Base-by-base conservation (phyloP, 2,888 invertebrate genomes). In the Acleris emargana region DNA sequence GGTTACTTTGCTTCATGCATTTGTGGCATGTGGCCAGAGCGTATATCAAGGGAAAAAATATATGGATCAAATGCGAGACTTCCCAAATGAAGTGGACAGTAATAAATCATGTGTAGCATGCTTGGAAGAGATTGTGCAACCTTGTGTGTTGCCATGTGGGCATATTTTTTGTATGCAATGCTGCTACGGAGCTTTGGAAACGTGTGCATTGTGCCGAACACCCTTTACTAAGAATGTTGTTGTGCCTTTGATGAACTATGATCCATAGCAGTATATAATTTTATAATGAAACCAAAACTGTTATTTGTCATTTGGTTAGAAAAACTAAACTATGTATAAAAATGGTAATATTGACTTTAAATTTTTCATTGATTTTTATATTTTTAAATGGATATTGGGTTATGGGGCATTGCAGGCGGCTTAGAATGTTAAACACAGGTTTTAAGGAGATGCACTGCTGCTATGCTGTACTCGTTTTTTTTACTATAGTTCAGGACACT, bases 141-240 rank as follows among this genome's bases (percentile, higher is more conserved):
- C 93, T 0, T 93, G 92, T 80, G 91, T 87, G 0, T 71, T 93
- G 25, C 89, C 85, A 1, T 93, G 93, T 68, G 93, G 93, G 0
- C 93, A 93, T 78, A 77, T 92, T 53, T 92, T 93, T 67, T 93
- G 93, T 69, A 79, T 91, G 74, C 80, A 88, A 28, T 93, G 93
- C 67, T 85, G 87, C 42, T 92, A 91, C 68, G 87, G 92, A 5
- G 78, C 82, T 2, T 71, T 91, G 32, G 88, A 91, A 60, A 86
- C 69, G 22, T 93, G 93, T 80, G 89, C 91, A 6, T 74, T 93
- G 53, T 93, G 93, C 69, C 74, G 93, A 1, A 84, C 89, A 55
- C 86, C 89, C 2, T 93, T 91, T 73, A 79, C 81, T 0, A 90
- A 87, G 64, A 90, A 90, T 69, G 82, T 80, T 72, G 91, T 91